These are phyloP conservation scores for Crotalus tigris DNA, from an alignment of 2,113 vertebrate species.

Conservation along the genomic window DNA sequence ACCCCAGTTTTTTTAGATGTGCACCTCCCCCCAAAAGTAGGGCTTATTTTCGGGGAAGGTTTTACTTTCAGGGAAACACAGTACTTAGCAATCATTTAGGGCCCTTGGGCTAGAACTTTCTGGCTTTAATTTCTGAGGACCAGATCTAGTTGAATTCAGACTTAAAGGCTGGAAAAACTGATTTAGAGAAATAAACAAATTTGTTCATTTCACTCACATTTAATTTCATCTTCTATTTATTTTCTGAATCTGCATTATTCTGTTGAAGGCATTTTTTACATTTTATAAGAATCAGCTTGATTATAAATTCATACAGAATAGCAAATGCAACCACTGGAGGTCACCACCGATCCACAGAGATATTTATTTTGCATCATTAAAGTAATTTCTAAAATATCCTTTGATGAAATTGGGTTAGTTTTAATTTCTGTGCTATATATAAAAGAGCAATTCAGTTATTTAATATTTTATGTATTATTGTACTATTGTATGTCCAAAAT, in stretches of 20 bases:
- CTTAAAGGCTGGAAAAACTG: not conserved
- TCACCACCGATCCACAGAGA: conserved; percentile 47
- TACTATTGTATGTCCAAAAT: not conserved
- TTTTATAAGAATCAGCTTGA: not conserved
- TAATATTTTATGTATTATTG: not conserved
- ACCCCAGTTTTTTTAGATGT: no score
- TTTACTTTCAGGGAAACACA: no score
- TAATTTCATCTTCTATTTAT: not conserved
- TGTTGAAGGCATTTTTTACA: not conserved
- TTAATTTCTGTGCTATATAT: conserved; percentile 31
- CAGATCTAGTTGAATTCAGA: no score
- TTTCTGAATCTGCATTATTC: not conserved
- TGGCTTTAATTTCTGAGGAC: no score
- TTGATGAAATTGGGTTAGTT: not conserved
- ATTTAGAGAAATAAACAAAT: not conserved
- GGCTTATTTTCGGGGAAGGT: no score
- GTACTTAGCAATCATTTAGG: no score
- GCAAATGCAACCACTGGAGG: conserved; percentile 46
- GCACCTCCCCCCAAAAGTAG: no score
- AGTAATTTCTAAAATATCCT: not conserved
- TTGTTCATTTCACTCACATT: not conserved
- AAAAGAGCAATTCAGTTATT: conserved; percentile 37
- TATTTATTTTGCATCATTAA: not conserved
- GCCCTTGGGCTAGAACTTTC: no score
- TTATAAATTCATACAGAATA: not conserved